Conservation (phyloP, 2,888 invertebrate species). For the Patella caerulea region DNA sequence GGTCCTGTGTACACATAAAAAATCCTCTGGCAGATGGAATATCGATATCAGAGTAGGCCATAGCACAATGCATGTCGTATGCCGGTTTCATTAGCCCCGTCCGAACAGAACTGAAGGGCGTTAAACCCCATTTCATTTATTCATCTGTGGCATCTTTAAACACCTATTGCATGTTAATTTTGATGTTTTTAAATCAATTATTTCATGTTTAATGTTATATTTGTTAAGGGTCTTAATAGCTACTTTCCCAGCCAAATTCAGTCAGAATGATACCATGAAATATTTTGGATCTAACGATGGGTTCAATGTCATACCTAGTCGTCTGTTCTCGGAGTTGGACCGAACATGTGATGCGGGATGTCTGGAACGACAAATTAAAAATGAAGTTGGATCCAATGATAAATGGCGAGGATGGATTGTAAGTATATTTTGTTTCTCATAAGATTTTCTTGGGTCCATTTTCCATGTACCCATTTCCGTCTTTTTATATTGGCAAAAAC, state of each 20-base stretch:
- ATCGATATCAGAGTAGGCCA: too few relatives aligned
- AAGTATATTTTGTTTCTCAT: background rate
- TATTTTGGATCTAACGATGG: constrained; percentile 51
- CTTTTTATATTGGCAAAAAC: too few relatives aligned
- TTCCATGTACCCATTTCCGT: too few relatives aligned
- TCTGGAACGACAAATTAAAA: constrained; percentile 38
- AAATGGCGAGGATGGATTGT: constrained; percentile 26
- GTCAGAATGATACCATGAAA: constrained; percentile 48
- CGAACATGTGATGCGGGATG: constrained; percentile 43
- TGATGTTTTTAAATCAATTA: background rate
- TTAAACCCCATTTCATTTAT: too few relatives aligned
- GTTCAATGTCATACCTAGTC: constrained; percentile 32
- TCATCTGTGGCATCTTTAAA: too few relatives aligned
- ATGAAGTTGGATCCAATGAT: constrained; percentile 24
- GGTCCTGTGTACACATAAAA: too few relatives aligned
- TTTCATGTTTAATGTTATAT: constrained; percentile 40
- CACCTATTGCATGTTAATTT: too few relatives aligned
- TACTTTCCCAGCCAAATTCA: constrained; percentile 41
- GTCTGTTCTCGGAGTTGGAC: constrained; percentile 19
- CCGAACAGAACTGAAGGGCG: too few relatives aligned
- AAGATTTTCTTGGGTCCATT: too few relatives aligned
- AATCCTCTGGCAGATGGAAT: too few relatives aligned
- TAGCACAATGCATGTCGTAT: too few relatives aligned
- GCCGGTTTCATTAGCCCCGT: too few relatives aligned
- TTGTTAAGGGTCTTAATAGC: constrained; percentile 73